Percentiles rank a stretch among this genome's conserved stretches.
Conservation (phyloP, 1,140 invertebrate species). For the Philotrypesis tridentata region DNA sequence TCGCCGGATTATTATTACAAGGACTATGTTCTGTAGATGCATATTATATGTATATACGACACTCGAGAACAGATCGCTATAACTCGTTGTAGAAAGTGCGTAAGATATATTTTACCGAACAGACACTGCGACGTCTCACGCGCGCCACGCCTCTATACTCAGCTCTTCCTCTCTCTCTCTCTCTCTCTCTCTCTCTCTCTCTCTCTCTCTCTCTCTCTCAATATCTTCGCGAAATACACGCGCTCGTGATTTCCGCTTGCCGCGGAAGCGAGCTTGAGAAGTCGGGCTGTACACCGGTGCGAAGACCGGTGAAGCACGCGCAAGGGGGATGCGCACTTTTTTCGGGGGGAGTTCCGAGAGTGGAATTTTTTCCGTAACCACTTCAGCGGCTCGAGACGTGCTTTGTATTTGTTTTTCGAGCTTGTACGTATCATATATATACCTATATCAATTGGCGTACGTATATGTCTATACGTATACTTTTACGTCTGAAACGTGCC, state of each 20-base stretch:
- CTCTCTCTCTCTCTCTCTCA: background rate
- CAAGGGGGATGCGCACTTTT: background rate
- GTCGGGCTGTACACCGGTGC: background rate
- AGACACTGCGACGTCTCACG: background rate
- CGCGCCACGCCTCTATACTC: background rate
- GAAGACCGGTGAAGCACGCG: background rate
- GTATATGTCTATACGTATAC: too few species aligned
- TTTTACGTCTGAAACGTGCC: too few species aligned
- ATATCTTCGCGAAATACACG: background rate
- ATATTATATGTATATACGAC: too few species aligned
- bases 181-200: background rate
- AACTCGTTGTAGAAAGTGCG: background rate
- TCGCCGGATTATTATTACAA: too few species aligned
- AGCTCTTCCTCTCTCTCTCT: background rate
- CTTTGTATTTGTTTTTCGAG: too few species aligned
- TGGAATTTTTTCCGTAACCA: too few species aligned
- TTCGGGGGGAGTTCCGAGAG: too few species aligned
- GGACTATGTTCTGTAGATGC: too few species aligned
- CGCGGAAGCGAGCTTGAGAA: background rate
- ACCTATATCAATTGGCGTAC: too few species aligned
- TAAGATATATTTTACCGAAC: background rate
- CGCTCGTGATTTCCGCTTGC: background rate
- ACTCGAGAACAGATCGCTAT: too few species aligned
- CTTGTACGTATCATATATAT: too few species aligned
- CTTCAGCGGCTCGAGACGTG: too few species aligned